Conservation (phyloP, 2,797 vertebrate genomes). For the Alauda arvensis region DNA sequence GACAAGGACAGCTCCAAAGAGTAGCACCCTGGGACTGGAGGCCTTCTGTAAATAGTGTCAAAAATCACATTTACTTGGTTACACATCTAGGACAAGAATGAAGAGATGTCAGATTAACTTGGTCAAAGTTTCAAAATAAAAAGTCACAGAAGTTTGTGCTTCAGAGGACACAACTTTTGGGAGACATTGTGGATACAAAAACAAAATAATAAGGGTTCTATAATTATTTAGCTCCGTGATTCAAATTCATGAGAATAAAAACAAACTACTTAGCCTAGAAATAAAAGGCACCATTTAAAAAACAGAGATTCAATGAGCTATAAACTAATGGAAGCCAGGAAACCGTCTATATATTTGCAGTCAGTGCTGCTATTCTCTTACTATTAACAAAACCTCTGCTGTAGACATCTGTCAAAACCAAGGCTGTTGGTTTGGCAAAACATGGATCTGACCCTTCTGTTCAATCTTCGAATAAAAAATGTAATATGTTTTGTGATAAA, state of each 20-base stretch:
- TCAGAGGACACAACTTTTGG: neutral
- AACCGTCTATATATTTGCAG: neutral
- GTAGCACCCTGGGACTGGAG: rapidly evolving
- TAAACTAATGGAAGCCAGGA: neutral
- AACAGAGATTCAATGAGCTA: neutral
- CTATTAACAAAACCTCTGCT: neutral
- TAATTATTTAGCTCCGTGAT: neutral
- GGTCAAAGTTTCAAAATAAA: neutral
- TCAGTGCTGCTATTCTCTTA: neutral
- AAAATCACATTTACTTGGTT: neutral
- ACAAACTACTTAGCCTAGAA: neutral
- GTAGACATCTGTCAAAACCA: neutral
- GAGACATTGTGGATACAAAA: neutral
- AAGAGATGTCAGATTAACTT: neutral
- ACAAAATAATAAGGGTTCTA: neutral
- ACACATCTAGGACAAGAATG: neutral
- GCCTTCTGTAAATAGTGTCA: neutral
- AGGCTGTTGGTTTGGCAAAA: neutral
- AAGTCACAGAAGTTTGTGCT: neutral
- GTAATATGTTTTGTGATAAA: neutral
- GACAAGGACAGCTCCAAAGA: neutral
- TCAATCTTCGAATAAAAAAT: neutral
- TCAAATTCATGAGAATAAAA: neutral
- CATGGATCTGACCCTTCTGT: neutral
- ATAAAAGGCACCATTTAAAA: neutral